Evolutionary conservation across 92 coral and sea anemone species (phyloP).

Genomic region (Heliopora coerulea): DNA sequence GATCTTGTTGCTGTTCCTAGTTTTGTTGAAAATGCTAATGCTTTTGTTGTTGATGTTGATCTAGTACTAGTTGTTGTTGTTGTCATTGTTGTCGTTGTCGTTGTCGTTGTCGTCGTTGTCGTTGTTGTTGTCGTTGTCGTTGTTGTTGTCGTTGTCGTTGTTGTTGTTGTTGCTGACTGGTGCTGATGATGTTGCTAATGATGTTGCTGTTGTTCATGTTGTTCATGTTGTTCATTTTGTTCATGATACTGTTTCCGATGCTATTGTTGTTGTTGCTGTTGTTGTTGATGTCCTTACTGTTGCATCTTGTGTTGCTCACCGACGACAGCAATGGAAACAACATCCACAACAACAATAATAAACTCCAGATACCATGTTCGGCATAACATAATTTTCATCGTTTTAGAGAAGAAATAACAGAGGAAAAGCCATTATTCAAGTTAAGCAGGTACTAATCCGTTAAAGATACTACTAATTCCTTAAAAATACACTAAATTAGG

Average conservation of each 20-base stretch:
- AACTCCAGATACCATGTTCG: too few relatives aligned
- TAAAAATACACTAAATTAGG: too few relatives aligned
- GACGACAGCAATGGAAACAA: too few relatives aligned
- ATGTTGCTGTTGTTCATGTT: background rate
- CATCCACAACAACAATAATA: too few relatives aligned
- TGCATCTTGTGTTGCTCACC: too few relatives aligned
- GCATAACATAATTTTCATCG: background rate
- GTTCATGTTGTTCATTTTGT: background rate
- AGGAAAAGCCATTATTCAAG: slow-evolving; percentile 78
- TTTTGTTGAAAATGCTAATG: background rate
- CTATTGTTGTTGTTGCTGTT: background rate
- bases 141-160: slow-evolving; percentile 20
- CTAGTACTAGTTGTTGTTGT: slow-evolving; percentile 6
- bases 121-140: slow-evolving; percentile 30
- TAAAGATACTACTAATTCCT: too few relatives aligned
- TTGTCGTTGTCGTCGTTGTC: slow-evolving; percentile 22
- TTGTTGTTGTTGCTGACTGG: slow-evolving; percentile 13
- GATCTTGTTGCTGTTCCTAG: background rate
- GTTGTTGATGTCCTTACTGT: background rate
- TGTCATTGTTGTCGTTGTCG: slow-evolving; percentile 18
- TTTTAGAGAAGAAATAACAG: slow-evolving; percentile 29
- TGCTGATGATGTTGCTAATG: slow-evolving; percentile 4
- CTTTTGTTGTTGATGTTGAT: background rate
- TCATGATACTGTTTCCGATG: background rate
- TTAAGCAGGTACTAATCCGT: slow-evolving; percentile 87